These are phyloP conservation scores for Syndactyla subalaris DNA, from an alignment of 2,797 vertebrate species.

Conservation along the genomic window DNA sequence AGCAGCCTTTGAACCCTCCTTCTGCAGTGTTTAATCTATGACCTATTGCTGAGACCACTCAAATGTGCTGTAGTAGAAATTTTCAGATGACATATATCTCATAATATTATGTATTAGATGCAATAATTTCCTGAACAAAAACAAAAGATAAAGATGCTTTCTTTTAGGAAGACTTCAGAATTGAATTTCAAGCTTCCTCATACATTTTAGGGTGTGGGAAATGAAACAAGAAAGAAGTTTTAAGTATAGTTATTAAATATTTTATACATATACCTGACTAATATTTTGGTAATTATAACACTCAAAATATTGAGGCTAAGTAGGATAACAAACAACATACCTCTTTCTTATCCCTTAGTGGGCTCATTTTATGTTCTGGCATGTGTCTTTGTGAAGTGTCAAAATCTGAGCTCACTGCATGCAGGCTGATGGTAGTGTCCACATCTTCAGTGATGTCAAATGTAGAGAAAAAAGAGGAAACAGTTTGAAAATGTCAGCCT, in stretches of 20 bases:
- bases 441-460: neutral
- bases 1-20: neutral
- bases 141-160: neutral
- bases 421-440: neutral
- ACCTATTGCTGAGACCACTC: neutral
- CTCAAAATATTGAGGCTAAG: neutral
- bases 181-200: neutral
- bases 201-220: neutral
- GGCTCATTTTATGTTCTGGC: neutral
- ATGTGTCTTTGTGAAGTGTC: neutral
- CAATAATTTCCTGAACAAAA: neutral
- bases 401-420: neutral
- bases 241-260: neutral
- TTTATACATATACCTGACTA: neutral
- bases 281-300: neutral
- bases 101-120: neutral
- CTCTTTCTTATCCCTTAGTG: neutral
- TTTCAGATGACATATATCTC: neutral
- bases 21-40: neutral
- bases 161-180: neutral
- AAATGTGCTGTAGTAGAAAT: neutral
- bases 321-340: neutral
- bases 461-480: neutral
- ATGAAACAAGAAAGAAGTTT: neutral
- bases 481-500: neutral